A percentile compares a stretch with the other conserved stretches of the same genome.
Evolutionary conservation across 1,140 invertebrate species (phyloP).

Genomic region (Cyclina sinensis): DNA sequence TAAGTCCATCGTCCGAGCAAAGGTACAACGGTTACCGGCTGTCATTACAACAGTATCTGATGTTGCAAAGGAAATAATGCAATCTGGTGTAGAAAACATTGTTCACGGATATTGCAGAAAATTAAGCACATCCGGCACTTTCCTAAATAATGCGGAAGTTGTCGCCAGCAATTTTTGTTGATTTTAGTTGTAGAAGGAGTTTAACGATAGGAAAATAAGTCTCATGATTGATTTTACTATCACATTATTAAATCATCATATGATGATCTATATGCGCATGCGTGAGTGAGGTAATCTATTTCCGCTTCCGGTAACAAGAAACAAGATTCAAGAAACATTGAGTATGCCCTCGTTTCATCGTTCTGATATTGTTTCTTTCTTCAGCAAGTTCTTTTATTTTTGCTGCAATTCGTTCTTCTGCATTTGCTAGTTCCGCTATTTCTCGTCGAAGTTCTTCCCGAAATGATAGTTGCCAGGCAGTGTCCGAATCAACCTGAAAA

Average conservation of each 20-base stretch:
- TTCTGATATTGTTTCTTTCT: slow-evolving; percentile 37
- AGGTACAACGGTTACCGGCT: too few species aligned
- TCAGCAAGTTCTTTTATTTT: slow-evolving; percentile 43
- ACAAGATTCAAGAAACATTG: slow-evolving; percentile 66
- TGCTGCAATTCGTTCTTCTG: slow-evolving; percentile 29
- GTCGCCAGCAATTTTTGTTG: too few species aligned
- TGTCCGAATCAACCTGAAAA: slow-evolving; percentile 32
- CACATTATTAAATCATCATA: slow-evolving; percentile 27
- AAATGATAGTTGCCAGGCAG: not conserved
- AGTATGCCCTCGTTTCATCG: slow-evolving; percentile 48
- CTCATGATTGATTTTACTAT: not conserved
- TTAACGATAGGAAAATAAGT: slow-evolving; percentile 26
- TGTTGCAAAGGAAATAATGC: too few species aligned
- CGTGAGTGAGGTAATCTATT: slow-evolving; percentile 45
- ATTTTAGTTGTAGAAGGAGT: too few species aligned
- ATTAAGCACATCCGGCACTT: too few species aligned
- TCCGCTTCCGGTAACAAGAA: slow-evolving; percentile 57
- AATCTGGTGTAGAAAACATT: too few species aligned
- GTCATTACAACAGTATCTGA: too few species aligned
- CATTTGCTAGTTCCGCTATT: slow-evolving; percentile 29
- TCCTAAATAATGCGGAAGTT: too few species aligned
- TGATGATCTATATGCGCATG: slow-evolving; percentile 9
- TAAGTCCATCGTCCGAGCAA: too few species aligned
- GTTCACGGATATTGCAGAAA: too few species aligned
- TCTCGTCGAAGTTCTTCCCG: slow-evolving; percentile 39